These are phyloP conservation scores for Drosophila pachea DNA, from an alignment of 1,140 invertebrate species.

Conservation along the genomic window DNA sequence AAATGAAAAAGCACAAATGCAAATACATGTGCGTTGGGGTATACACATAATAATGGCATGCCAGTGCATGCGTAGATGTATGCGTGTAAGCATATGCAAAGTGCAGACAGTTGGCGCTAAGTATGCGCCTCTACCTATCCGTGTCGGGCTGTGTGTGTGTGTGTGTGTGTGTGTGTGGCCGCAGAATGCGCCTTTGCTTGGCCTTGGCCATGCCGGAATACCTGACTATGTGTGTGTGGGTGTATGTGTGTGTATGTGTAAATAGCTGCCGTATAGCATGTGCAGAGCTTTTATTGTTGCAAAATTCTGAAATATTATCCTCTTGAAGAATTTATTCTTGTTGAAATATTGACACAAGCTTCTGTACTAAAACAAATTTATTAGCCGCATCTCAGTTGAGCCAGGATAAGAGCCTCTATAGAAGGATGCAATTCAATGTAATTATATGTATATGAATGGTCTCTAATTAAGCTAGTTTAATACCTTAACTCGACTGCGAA, in stretches of 20 bases:
- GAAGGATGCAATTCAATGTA: too few relatives aligned
- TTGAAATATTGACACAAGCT: background rate
- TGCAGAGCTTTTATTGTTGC: background rate
- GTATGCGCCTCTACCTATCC: constrained; percentile 24
- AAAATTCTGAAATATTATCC: background rate
- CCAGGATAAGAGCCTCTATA: too few relatives aligned
- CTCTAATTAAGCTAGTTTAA: too few relatives aligned
- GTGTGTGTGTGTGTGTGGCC: background rate
- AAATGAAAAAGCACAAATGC: constrained; percentile 47
- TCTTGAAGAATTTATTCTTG: background rate
- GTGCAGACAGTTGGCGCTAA: constrained; percentile 35
- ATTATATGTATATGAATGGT: too few relatives aligned
- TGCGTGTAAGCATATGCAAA: constrained; percentile 35
- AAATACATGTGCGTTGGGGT: constrained; percentile 18
- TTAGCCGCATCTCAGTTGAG: too few relatives aligned
- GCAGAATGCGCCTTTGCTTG: constrained; percentile 20
- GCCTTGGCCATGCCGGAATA: constrained; percentile 20
- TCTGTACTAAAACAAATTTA: background rate
- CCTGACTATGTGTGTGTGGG: background rate
- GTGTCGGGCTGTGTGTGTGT: background rate
- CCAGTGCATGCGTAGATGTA: constrained; percentile 9
- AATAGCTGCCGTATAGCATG: background rate
- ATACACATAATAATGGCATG: background rate
- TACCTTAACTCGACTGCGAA: too few relatives aligned
- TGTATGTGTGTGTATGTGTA: background rate